Conservation (phyloP, 1,140 invertebrate species). For the Meloidogyne floridensis region DNA sequence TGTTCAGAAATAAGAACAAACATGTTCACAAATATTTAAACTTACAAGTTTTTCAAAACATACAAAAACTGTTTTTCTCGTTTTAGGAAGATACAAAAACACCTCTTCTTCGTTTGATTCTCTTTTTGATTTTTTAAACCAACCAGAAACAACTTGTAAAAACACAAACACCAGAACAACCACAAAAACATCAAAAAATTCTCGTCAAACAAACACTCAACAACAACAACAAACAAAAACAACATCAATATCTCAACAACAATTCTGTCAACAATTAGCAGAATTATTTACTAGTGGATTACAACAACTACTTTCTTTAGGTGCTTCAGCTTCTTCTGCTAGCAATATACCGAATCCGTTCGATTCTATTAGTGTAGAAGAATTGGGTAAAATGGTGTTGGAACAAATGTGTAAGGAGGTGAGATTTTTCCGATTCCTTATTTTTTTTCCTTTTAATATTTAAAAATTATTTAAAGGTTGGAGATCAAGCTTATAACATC, state of each 20-base stretch:
- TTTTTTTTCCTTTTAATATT: not conserved
- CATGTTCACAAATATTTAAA: too few relatives aligned
- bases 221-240: not conserved
- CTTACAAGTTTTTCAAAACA: too few relatives aligned
- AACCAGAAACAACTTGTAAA: not conserved
- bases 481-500: constrained; percentile 1
- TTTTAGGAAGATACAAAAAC: not conserved
- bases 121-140: not conserved
- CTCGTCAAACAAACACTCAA: not conserved
- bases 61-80: too few relatives aligned
- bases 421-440: not conserved
- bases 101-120: not conserved
- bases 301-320: not conserved
- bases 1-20: too few relatives aligned
- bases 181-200: not conserved
- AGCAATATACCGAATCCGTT: not conserved
- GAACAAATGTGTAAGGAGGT: constrained; percentile 4
- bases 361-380: not conserved
- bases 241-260: not conserved
- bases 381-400: not conserved
- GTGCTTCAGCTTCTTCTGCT: constrained; percentile 1
- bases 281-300: not conserved
- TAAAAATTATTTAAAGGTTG: not conserved
- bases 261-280: not conserved
- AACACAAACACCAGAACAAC: not conserved